Conservation (phyloP, 2,888 invertebrate genomes). For the Oligia strigilis region DNA sequence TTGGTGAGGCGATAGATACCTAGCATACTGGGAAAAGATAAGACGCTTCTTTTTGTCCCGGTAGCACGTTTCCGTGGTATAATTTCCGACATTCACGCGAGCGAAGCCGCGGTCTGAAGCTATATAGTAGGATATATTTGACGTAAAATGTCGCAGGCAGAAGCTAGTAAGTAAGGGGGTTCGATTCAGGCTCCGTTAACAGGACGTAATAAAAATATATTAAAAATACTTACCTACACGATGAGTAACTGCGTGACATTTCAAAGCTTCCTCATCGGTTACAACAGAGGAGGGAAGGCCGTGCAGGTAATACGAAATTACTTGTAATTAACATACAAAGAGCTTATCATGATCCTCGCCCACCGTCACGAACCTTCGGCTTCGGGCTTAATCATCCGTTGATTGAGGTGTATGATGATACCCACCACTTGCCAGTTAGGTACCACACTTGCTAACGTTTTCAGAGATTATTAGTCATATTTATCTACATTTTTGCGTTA, state of each 20-base stretch:
- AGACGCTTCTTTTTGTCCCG: neutral
- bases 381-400: conserved; percentile 64
- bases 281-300: conserved; percentile 47
- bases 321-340: conserved; percentile 79
- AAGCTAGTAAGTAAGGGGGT: neutral
- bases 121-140: neutral
- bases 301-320: conserved; percentile 66
- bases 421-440: neutral
- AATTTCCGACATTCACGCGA: neutral
- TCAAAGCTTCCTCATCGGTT: conserved; percentile 47
- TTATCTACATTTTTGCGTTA: conserved; percentile 1
- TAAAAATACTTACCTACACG: neutral
- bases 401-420: conserved; percentile 31
- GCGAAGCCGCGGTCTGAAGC: too few relatives aligned
- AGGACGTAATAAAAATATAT: neutral
- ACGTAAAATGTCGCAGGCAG: neutral
- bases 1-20: neutral
- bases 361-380: conserved; percentile 63
- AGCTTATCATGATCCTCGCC: conserved; percentile 64
- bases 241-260: conserved; percentile 46
- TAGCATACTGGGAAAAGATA: neutral
- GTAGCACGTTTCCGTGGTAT: neutral
- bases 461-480: neutral
- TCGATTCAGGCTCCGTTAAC: too few relatives aligned
- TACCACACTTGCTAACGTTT: neutral